Percentiles rank a stretch among this genome's conserved stretches.
These are phyloP conservation scores for Cisticola juncidis DNA, from an alignment of 2,113 vertebrate species.

Conservation along the genomic window DNA sequence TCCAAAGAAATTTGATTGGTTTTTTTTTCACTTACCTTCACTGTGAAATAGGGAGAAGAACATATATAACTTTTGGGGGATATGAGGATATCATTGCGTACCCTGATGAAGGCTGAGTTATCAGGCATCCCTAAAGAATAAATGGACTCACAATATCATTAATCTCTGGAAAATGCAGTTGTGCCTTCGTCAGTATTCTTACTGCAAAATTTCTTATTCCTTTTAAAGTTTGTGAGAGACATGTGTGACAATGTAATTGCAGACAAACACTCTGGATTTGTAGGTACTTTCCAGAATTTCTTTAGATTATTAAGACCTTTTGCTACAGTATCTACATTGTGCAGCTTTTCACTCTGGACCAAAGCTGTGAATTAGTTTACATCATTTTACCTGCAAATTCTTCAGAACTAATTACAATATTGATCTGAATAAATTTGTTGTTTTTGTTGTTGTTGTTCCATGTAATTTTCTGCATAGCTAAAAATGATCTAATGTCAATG, in stretches of 20 bases:
- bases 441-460: not conserved
- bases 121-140: not conserved
- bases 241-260: not conserved
- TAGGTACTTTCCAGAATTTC: not conserved
- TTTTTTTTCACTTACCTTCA: not conserved
- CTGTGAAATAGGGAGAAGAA: not conserved
- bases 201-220: not conserved
- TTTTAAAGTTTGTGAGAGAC: not conserved
- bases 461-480: not conserved
- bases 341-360: not conserved
- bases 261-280: not conserved
- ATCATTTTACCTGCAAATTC: not conserved
- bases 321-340: not conserved
- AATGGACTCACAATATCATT: not conserved
- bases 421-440: not conserved
- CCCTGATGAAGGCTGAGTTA: not conserved
- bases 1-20: not conserved
- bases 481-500: not conserved
- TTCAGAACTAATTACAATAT: not conserved
- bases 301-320: not conserved
- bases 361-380: not conserved
- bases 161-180: not conserved
- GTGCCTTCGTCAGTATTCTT: not conserved
- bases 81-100: not conserved
- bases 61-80: not conserved